These are phyloP conservation scores for Bombus pascuorum DNA, from an alignment of 1,140 invertebrate species.

Conservation along the genomic window DNA sequence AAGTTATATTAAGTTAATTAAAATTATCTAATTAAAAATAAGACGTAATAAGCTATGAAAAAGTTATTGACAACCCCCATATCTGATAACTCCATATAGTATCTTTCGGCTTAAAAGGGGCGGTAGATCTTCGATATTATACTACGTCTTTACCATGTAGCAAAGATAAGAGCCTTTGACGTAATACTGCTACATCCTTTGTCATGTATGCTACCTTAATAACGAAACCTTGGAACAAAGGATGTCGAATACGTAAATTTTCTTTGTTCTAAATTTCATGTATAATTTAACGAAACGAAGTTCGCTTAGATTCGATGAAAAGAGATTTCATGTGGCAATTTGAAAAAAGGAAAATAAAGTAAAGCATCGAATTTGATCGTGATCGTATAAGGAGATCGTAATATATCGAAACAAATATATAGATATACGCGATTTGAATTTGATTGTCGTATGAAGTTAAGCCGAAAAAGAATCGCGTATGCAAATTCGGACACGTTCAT, in stretches of 20 bases:
- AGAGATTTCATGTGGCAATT: too few relatives aligned
- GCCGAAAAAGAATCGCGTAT: not conserved
- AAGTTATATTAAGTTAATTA: not conserved
- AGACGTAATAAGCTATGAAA: not conserved
- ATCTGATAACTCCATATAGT: not conserved
- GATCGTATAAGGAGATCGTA: not conserved
- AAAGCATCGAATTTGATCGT: not conserved
- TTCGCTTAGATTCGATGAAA: not conserved
- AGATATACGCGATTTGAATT: not conserved
- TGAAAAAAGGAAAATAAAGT: not conserved
- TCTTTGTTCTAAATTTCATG: not conserved
- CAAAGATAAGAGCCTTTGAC: not conserved
- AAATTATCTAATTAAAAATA: not conserved
- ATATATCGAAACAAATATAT: not conserved
- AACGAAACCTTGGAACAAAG: not conserved
- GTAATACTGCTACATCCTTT: conserved; percentile 8
- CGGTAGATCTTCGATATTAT: not conserved
- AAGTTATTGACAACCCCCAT: not conserved
- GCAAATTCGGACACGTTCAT: not conserved
- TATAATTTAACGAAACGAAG: not conserved
- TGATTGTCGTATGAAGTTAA: not conserved
- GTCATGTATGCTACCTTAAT: not conserved
- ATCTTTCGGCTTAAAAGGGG: not conserved
- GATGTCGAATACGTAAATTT: not conserved
- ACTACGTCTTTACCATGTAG: not conserved